Base-by-base conservation (phyloP, 2,888 invertebrate species). In the Aleiodes testaceus region DNA sequence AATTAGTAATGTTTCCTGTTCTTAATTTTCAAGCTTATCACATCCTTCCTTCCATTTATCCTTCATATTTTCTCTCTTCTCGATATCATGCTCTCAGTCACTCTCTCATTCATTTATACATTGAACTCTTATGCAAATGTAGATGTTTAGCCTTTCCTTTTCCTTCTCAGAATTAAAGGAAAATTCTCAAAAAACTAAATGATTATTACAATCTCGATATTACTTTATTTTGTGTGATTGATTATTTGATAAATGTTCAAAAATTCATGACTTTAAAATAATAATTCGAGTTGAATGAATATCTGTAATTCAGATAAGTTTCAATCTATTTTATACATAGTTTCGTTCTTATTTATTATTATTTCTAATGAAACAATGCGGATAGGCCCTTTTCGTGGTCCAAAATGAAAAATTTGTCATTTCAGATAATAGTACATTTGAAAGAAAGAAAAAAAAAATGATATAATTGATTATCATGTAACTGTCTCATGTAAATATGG, bases 401-500 rank as follows among this genome's bases (percentile, higher is more conserved):
- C 22, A 44, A 45, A 63, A 63, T 63, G 36, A 36, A 36, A 42
- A 36, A 30, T 59, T 4, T 14, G 4, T 45, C 22, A 12, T 14
- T 63, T 63, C 22, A 22, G 9, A 11, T 36, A 47, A 63, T 63
- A 63, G 63, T 44, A 63, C 63, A 45, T 63, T 47, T 59, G 36
- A 63, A 45, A 14, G 22, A 45, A 22, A 3, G 4, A 26, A 5
- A 26, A 26, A 5, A 26, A 26, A 5, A 63, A 45, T 22, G 42
- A 44, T 61, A 47, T 16, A 16, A 14, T 47, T 47, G 14, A 47
- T 61, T 16, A 59, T 26, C 22, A 53, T 53, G 42, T 42, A 59
- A 36, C 44, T 63, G 22, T 59, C 42, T 59, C 16, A 42, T 42
- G 16, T 59, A 36, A 36, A 59, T 59, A 59, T 59, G 59, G 59